phyloP scores from a whole-genome alignment of 2,888 invertebrate genomes.

The Galerucella nymphaeae region DNA sequence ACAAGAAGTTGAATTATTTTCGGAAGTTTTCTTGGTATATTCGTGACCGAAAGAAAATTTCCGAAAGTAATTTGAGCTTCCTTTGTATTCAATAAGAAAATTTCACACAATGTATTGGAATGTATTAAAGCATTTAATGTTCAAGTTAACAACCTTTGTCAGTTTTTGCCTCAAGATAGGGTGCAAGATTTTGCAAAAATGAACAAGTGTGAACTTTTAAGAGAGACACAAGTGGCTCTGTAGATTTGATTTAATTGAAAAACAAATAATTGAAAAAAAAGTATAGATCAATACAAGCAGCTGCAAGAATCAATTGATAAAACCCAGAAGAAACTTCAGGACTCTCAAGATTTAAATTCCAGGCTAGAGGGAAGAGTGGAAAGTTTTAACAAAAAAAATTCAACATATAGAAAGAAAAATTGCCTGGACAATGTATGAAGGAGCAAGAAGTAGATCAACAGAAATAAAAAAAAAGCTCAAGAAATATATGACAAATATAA shows the following conservation, averaged over 20 bases:
- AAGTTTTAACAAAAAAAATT: constrained; percentile 76
- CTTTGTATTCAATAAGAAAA: no score
- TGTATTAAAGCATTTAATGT: constrained; percentile 67
- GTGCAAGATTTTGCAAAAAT: constrained; percentile 96
- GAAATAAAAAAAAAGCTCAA: constrained; percentile 65
- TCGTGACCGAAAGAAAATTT: no score
- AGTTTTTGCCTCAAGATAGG: constrained; percentile 94
- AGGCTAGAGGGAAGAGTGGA: constrained; percentile 71
- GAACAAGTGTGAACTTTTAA: constrained; percentile 82
- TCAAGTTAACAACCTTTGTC: constrained; percentile 85
- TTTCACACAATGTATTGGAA: constrained; percentile 65
- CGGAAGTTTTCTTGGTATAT: no score
- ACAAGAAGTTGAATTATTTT: no score
- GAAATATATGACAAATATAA: constrained; percentile 64
- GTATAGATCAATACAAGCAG: constrained; percentile 65
- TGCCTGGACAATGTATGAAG: constrained; percentile 74
- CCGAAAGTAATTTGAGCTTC: no score
- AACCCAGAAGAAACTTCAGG: constrained; percentile 57
- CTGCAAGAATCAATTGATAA: constrained; percentile 51
- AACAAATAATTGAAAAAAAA: constrained; percentile 71
- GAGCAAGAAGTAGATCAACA: constrained; percentile 66
- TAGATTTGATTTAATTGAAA: constrained; percentile 68
- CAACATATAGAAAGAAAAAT: constrained; percentile 74
- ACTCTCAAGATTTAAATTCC: constrained; percentile 60
- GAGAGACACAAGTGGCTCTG: constrained; percentile 88